These are phyloP conservation scores for Bradypodion pumilum DNA, from an alignment of 2,797 vertebrate species.

Conservation along the genomic window DNA sequence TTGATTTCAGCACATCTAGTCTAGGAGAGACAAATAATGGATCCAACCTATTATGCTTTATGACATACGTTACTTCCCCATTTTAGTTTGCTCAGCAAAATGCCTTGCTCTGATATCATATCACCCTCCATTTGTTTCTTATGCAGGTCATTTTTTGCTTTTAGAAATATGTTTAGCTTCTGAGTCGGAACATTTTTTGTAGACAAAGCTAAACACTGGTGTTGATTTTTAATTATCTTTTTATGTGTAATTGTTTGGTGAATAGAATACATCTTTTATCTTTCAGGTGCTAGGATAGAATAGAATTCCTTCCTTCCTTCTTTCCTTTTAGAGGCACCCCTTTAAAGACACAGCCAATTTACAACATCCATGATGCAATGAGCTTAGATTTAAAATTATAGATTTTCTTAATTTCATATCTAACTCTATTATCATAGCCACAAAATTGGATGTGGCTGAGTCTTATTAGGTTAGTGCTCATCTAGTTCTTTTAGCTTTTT, in stretches of 20 bases:
- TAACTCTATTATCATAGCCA: constrained; percentile 40
- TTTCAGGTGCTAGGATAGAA: background rate
- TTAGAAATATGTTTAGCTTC: background rate
- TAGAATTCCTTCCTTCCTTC: background rate
- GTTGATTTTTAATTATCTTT: background rate
- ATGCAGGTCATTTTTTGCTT: background rate
- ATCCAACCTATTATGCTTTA: background rate
- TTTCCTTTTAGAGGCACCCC: background rate
- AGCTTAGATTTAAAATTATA: constrained; percentile 32
- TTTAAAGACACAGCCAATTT: background rate
- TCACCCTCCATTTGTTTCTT: background rate
- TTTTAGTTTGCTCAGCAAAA: background rate
- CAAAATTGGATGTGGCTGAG: constrained; percentile 22
- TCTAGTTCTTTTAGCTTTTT: constrained; percentile 43
- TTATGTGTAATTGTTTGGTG: background rate
- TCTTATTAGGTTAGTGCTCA: constrained; percentile 31
- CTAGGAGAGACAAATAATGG: background rate
- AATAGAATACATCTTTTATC: background rate
- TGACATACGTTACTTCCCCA: background rate
- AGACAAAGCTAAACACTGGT: background rate
- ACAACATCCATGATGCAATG: constrained; percentile 7
- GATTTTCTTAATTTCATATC: constrained; percentile 44
- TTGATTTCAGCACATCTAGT: too few species aligned
- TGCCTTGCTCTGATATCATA: background rate
- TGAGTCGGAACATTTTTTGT: background rate